Evolutionary conservation across 2,113 vertebrate genomes (phyloP).

Genomic region (Erythrocercus mccallii): DNA sequence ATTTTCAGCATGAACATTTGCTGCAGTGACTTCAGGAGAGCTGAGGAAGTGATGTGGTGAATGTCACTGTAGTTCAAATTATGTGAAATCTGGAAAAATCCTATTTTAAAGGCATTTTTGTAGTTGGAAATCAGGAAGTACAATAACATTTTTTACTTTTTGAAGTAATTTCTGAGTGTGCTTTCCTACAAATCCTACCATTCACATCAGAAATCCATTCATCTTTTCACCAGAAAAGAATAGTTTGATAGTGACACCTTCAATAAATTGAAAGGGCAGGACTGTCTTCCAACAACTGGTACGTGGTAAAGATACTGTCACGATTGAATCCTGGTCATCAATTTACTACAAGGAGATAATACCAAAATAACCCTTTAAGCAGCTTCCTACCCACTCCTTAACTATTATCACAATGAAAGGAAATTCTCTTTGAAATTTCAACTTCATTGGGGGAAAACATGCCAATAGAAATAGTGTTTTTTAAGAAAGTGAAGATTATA

Average conservation of each 20-base stretch:
- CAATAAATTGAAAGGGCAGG: background rate
- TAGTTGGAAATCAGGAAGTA: background rate
- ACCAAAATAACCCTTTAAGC: background rate
- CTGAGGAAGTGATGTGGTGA: background rate
- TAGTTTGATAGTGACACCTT: background rate
- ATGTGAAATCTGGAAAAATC: background rate
- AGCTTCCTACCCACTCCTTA: background rate
- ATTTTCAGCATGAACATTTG: background rate
- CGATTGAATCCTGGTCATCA: background rate
- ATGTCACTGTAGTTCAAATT: background rate
- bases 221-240: background rate
- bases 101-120: background rate
- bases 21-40: background rate
- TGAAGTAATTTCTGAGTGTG: background rate
- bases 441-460: accelerated
- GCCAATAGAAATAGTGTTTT: background rate
- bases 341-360: background rate
- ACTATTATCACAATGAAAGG: background rate
- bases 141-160: background rate
- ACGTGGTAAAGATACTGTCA: background rate
- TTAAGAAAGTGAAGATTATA: background rate
- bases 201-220: background rate
- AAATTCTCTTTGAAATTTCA: background rate
- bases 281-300: background rate
- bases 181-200: background rate